A percentile compares a stretch with the other conserved stretches of the same genome.
Conservation (phyloP, 2,113 vertebrate species). For the Equus quagga region DNA sequence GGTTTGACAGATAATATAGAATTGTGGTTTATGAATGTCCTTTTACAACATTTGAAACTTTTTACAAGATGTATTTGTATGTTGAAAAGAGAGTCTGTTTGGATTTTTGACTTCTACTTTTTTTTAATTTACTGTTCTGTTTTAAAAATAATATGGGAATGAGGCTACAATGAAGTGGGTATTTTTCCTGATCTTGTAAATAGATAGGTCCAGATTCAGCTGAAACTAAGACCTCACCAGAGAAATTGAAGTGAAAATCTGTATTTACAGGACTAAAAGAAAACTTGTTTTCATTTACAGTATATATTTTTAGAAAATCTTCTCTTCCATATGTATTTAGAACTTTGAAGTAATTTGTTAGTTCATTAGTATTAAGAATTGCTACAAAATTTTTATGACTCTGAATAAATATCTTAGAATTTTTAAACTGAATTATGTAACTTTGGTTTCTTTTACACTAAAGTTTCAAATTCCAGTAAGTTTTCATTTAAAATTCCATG, state of each 20-base stretch:
- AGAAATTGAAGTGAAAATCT: neutral
- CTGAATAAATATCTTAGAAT: neutral
- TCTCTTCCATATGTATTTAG: neutral
- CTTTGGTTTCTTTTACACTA: neutral
- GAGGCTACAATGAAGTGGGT: neutral
- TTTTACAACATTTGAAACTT: neutral
- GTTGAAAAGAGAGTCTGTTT: neutral
- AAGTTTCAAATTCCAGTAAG: neutral
- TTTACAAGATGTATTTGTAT: neutral
- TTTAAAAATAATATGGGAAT: constrained; percentile 29
- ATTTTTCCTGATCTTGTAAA: neutral
- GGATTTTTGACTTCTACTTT: neutral
- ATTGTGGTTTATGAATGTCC: neutral
- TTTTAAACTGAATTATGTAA: constrained; percentile 22
- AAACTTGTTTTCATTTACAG: neutral
- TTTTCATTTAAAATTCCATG: constrained; percentile 58
- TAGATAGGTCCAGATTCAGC: neutral
- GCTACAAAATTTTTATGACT: neutral
- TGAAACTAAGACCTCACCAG: neutral
- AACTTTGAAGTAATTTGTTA: constrained; percentile 41
- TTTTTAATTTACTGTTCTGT: constrained; percentile 21
- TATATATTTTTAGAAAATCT: constrained; percentile 37
- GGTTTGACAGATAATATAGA: neutral
- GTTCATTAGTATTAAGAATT: constrained; percentile 3
- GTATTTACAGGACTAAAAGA: neutral